A percentile compares a stretch with the other conserved stretches of the same genome.
These are phyloP conservation scores for Gadus macrocephalus DNA, from an alignment of 2,113 vertebrate genomes.

Conservation along the genomic window DNA sequence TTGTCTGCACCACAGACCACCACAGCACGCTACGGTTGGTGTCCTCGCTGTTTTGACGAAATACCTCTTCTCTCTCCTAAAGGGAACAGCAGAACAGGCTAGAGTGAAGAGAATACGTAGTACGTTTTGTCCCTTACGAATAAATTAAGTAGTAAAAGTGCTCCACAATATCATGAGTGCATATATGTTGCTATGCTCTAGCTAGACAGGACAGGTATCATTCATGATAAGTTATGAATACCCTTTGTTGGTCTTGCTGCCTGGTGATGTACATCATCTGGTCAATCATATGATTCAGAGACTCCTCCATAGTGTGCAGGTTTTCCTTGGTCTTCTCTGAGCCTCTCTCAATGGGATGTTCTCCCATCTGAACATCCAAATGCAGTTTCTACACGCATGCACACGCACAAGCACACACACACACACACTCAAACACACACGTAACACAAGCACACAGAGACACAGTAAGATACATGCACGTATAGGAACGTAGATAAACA, in stretches of 20 bases:
- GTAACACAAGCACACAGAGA: too few relatives aligned
- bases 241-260: conserved; percentile 87
- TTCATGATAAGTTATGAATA: conserved; percentile 34
- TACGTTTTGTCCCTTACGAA: too few relatives aligned
- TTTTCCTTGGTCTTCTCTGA: conserved; percentile 77
- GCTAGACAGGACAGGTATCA: neutral
- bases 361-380: conserved; percentile 84
- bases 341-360: conserved; percentile 72
- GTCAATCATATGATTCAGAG: conserved; percentile 76
- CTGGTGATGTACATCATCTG: conserved; percentile 79
- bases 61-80: conserved; percentile 86
- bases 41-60: conserved; percentile 82
- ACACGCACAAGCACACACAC: too few relatives aligned
- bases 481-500: too few relatives aligned
- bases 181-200: too few relatives aligned
- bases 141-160: too few relatives aligned
- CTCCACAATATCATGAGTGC: too few relatives aligned
- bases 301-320: conserved; percentile 73
- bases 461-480: too few relatives aligned
- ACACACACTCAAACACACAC: neutral
- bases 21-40: conserved; percentile 84
- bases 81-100: conserved; percentile 13
- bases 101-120: neutral
- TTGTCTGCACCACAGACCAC: conserved; percentile 84
- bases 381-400: conserved; percentile 75